phyloP scores from a whole-genome alignment of 2,797 vertebrate genomes.

The Percopsis omiscomaycus region DNA sequence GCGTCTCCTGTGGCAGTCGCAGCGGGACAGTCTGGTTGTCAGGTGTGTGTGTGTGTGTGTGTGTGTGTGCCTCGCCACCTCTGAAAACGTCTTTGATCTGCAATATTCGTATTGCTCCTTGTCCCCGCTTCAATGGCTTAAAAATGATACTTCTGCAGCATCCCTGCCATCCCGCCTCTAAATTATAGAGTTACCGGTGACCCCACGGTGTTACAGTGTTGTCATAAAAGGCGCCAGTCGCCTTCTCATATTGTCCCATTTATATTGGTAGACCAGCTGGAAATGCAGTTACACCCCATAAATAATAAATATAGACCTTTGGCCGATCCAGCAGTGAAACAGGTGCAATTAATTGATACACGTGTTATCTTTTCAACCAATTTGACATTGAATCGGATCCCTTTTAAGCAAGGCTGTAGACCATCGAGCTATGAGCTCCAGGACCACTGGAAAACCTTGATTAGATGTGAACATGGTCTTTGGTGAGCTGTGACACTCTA shows the following conservation, averaged over 20 bases:
- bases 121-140: slow-evolving; percentile 17
- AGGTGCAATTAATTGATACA: slow-evolving; percentile 18
- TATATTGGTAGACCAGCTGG: slow-evolving; percentile 56
- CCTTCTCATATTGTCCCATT: slow-evolving; percentile 37
- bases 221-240: slow-evolving; percentile 51
- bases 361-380: slow-evolving; percentile 28
- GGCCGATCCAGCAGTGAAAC: slow-evolving; percentile 10
- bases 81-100: slow-evolving; percentile 29
- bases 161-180: slow-evolving; percentile 10
- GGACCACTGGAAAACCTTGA: background rate
- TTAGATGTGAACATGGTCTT: slow-evolving; percentile 5
- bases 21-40: background rate
- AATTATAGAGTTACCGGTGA: slow-evolving; percentile 28
- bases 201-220: slow-evolving; percentile 49
- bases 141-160: slow-evolving; percentile 26
- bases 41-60: slow-evolving; percentile 2
- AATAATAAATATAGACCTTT: slow-evolving; percentile 48
- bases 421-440: slow-evolving; percentile 15
- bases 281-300: slow-evolving; percentile 46
- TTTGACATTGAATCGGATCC: slow-evolving; percentile 23
- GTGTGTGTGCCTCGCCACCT: slow-evolving; percentile 14
- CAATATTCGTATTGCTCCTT: slow-evolving; percentile 17
- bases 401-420: slow-evolving; percentile 18
- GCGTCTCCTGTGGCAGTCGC: slow-evolving; percentile 6
- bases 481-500: background rate